Conservation (phyloP, 2,113 vertebrate genomes). For the Otis tarda region DNA sequence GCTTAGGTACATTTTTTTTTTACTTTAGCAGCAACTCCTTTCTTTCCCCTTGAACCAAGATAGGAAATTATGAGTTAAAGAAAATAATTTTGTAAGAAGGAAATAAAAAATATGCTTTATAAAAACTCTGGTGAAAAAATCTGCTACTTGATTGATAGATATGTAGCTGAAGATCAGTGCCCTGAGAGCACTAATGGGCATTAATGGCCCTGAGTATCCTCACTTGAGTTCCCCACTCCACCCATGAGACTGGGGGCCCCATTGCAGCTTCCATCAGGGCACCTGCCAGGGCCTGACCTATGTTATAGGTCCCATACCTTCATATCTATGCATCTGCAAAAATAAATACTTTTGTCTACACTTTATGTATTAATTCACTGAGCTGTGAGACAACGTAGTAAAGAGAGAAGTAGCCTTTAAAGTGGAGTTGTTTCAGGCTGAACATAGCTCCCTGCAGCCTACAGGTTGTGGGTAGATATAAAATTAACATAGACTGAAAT, state of each 20-base stretch:
- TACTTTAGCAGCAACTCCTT: not conserved
- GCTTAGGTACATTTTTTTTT: not conserved
- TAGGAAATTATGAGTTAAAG: not conserved
- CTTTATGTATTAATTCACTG: not conserved
- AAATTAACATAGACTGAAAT: not conserved
- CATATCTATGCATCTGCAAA: not conserved
- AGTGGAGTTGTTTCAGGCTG: not conserved
- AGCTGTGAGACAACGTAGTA: not conserved
- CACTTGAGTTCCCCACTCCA: not conserved
- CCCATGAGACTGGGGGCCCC: not conserved
- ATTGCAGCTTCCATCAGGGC: fast-evolving
- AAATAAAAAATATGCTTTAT: not conserved
- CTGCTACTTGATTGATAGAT: fast-evolving
- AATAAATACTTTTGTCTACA: not conserved
- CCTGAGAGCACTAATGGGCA: not conserved
- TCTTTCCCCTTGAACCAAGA: not conserved
- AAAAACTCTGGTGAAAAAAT: not conserved
- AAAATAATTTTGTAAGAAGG: not conserved
- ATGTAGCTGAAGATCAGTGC: not conserved
- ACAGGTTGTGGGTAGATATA: not conserved
- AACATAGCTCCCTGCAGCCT: not conserved
- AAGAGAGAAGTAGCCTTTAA: not conserved
- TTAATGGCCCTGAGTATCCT: not conserved
- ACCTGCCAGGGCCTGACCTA: fast-evolving
- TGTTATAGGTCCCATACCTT: not conserved